These are phyloP conservation scores for Dicycla oo DNA, from an alignment of 2,888 invertebrate species.

Conservation along the genomic window DNA sequence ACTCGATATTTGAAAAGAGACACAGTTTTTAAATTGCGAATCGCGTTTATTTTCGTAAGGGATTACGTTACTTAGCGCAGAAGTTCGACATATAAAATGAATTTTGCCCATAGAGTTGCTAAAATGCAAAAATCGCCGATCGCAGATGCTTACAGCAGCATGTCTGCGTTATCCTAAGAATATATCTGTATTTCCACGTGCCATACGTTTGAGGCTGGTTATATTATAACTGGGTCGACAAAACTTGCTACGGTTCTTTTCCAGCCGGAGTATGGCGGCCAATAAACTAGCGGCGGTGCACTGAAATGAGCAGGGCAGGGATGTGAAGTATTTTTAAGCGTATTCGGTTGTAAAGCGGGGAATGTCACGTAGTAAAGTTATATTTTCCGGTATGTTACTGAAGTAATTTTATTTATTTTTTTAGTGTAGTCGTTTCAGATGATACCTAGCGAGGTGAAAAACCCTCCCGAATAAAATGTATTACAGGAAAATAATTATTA, in stretches of 20 bases:
- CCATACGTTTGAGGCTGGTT: constrained; percentile 50
- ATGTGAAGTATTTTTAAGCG: constrained; percentile 41
- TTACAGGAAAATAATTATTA: neutral
- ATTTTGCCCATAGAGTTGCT: neutral
- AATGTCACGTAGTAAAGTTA: constrained; percentile 6
- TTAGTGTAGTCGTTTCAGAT: neutral
- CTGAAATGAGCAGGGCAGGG: constrained; percentile 32
- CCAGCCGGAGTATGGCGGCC: constrained; percentile 40
- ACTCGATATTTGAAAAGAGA: too few relatives aligned
- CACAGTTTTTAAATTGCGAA: too few relatives aligned
- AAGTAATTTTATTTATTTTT: neutral
- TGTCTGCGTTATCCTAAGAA: constrained; percentile 22
- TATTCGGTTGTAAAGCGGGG: constrained; percentile 16
- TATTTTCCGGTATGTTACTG: neutral
- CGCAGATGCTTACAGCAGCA: neutral
- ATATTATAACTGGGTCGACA: constrained; percentile 62
- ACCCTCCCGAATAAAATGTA: neutral
- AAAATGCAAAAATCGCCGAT: neutral
- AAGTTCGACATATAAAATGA: too few relatives aligned
- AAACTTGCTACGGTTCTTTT: constrained; percentile 60
- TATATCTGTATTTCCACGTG: constrained; percentile 45
- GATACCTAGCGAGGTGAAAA: neutral
- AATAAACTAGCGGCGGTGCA: constrained; percentile 44
- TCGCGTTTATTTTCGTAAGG: too few relatives aligned
- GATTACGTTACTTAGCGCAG: too few relatives aligned